Base-by-base conservation (phyloP, 92 coral and sea anemone genomes). In the Bergia sp. region DNA sequence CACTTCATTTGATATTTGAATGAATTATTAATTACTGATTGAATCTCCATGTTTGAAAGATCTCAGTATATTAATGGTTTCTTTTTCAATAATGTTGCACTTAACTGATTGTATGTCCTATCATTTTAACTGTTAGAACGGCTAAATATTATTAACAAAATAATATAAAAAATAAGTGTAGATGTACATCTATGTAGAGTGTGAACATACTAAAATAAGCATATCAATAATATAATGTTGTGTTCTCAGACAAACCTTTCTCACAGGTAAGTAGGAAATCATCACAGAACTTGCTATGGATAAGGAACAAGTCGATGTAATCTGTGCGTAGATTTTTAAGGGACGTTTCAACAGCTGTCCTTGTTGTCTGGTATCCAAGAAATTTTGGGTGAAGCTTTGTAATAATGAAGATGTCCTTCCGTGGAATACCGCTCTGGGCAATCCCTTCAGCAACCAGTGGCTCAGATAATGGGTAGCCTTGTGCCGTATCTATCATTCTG, bases 401-500 rank as follows among this genome's bases (percentile, higher is more conserved):
- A 49, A 97, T 93, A 55, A 97, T 96, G 65, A 96, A 95, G 55
- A 97, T 84, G 37, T 97, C 98, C 37, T 89, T 81, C 42, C 98
- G 92, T 10, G 96, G 93, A 42, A 97, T 89, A 37, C 89, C 95
- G 78, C 99, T 94, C 89, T 95, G 90, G 44, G 81, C 79, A 81
- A 97, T 95, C 1, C 96, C 99, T 69, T 96, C 91, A 18, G 94
- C 98, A 7, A 97, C 90, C 49, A 84, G 89, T 38, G 88, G 86
- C 89, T 97, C 99, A 0, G 98, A 95, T 87, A 38, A 77, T 11
- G 92, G 94, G 86, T 97, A 97, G 0, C 95, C 96, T 79, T 97
- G 99, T 9, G 99, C 99, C 3, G 99, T 95, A 83, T 97, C 99
- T 57, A 97, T 91, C 88, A 97, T 55, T 89, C 99, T 97, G 64